Evolutionary conservation across 1,140 invertebrate species (phyloP).

Genomic region (Elymnias hypermnestra): DNA sequence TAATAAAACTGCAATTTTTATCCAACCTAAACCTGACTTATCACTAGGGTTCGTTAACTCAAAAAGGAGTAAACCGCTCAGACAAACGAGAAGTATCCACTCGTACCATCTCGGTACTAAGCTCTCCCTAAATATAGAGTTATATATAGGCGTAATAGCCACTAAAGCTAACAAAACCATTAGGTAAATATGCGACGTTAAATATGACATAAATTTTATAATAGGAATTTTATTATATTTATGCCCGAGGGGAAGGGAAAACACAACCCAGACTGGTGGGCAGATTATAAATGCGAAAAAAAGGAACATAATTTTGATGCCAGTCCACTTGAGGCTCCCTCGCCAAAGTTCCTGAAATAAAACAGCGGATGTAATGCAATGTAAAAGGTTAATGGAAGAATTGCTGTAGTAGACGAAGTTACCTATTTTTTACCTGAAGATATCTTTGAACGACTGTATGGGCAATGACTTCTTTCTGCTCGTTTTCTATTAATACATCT

Average conservation of each 20-base stretch:
- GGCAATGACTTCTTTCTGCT: slow-evolving; percentile 97
- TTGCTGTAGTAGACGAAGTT: slow-evolving; percentile 44
- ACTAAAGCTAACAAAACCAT: slow-evolving; percentile 94
- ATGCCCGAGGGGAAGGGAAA: slow-evolving; percentile 96
- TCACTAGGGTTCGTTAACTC: slow-evolving; percentile 98
- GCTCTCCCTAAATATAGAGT: slow-evolving; percentile 83
- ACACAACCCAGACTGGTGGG: slow-evolving; percentile 96
- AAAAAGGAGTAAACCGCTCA: slow-evolving; percentile 97
- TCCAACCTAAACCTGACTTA: slow-evolving; percentile 95
- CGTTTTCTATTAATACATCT: slow-evolving; percentile 98
- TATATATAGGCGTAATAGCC: slow-evolving; percentile 92
- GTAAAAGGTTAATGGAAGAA: slow-evolving; percentile 8
- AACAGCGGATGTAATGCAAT: slow-evolving; percentile 17
- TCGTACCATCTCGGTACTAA: slow-evolving; percentile 94
- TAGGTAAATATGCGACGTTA: slow-evolving; percentile 98
- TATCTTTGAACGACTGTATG: slow-evolving; percentile 93
- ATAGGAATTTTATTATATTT: slow-evolving; percentile 97
- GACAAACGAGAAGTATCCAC: slow-evolving; percentile 96
- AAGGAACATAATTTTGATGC: slow-evolving; percentile 94
- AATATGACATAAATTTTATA: slow-evolving; percentile 99
- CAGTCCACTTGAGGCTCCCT: slow-evolving; percentile 95
- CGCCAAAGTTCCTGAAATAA: slow-evolving; percentile 94
- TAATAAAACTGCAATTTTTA: slow-evolving; percentile 93
- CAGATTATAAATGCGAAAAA: slow-evolving; percentile 94
- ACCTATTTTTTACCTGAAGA: slow-evolving; percentile 84